Conservation (phyloP, 1,140 invertebrate species). For the Halictus rubicundus region DNA sequence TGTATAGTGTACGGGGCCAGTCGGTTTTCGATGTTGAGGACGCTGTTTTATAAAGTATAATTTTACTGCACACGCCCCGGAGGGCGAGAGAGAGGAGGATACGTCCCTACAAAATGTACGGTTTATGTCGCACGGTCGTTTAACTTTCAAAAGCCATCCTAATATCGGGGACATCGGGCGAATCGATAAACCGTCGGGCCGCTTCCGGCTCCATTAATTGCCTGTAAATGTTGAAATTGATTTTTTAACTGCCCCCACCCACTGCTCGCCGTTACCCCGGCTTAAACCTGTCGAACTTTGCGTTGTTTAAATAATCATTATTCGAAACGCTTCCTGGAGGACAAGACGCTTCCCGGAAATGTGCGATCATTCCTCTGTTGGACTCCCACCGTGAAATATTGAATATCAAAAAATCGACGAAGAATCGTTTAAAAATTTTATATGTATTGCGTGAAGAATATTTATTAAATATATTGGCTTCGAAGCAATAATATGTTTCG, state of each 20-base stretch:
- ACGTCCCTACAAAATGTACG: slow-evolving; percentile 11
- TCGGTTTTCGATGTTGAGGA: slow-evolving; percentile 19
- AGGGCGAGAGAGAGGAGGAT: not conserved
- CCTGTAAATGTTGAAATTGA: slow-evolving; percentile 49
- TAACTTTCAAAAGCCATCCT: slow-evolving; percentile 43
- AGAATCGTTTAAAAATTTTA: too few species aligned
- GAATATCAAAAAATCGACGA: too few species aligned
- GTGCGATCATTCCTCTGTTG: too few species aligned
- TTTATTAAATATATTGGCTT: too few species aligned
- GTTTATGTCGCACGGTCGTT: slow-evolving; percentile 25
- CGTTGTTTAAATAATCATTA: too few species aligned
- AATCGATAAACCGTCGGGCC: slow-evolving; percentile 34
- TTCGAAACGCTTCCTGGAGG: too few species aligned
- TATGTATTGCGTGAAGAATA: too few species aligned
- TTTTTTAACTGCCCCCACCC: slow-evolving; percentile 15
- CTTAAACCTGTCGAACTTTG: too few species aligned
- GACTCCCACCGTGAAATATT: too few species aligned
- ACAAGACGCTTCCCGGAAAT: too few species aligned
- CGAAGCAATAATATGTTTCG: too few species aligned
- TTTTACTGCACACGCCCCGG: slow-evolving; percentile 3
- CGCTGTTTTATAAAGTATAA: slow-evolving; percentile 47
- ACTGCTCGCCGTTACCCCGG: not conserved
- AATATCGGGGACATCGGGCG: slow-evolving; percentile 31
- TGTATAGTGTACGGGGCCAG: slow-evolving; percentile 21
- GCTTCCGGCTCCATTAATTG: slow-evolving; percentile 37